phyloP scores from a whole-genome alignment of 2,888 invertebrate species.

The Epistrophe grossulariae region DNA sequence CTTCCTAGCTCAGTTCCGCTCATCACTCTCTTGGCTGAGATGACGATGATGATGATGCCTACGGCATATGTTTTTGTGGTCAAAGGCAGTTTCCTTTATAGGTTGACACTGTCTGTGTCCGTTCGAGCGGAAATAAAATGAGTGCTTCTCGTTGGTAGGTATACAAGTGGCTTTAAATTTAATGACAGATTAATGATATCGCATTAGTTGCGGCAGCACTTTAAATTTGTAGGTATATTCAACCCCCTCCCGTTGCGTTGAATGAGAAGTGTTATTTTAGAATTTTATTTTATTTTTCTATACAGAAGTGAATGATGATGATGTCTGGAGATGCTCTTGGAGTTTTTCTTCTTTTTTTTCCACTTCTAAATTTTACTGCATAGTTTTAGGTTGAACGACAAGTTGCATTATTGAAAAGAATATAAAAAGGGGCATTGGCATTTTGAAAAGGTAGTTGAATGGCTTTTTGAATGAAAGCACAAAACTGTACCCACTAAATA shows the following conservation, averaged over 20 bases:
- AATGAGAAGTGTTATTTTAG: neutral
- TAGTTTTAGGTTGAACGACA: constrained; percentile 48
- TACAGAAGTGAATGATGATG: constrained; percentile 1
- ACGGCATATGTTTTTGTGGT: constrained; percentile 64
- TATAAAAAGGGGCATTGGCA: constrained; percentile 38
- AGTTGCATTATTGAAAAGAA: constrained; percentile 15
- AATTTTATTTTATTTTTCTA: neutral
- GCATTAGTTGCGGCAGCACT: constrained; percentile 55
- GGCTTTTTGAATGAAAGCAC: too few relatives aligned
- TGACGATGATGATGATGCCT: constrained; percentile 13
- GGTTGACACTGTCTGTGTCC: constrained; percentile 37
- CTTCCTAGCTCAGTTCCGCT: constrained; percentile 67
- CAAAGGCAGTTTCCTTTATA: constrained; percentile 40
- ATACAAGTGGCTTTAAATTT: constrained; percentile 52
- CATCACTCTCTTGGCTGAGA: constrained; percentile 31
- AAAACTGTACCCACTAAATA: too few relatives aligned
- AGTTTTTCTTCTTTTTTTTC: neutral
- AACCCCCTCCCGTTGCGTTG: constrained; percentile 1
- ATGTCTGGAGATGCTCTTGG: neutral
- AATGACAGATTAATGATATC: constrained; percentile 57
- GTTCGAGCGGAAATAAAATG: constrained; percentile 52
- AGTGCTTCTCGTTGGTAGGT: constrained; percentile 35
- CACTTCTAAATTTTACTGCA: constrained; percentile 20
- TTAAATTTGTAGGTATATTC: constrained; percentile 22
- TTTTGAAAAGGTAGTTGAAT: neutral